Conservation (phyloP, 1,140 invertebrate species). For the Episyrphus balteatus region DNA sequence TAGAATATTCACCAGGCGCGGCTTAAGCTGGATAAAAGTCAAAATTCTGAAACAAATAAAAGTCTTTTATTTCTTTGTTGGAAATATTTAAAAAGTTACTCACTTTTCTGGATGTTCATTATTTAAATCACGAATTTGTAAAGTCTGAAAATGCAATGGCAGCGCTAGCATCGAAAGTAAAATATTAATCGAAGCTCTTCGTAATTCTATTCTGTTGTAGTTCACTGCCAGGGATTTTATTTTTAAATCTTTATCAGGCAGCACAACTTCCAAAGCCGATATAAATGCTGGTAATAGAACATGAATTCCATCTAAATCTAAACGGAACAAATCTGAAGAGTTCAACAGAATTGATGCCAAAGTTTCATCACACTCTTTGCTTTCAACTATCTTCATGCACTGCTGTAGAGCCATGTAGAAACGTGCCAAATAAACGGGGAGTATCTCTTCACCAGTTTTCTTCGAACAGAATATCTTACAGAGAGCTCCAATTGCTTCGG, state of each 20-base stretch:
- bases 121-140: constrained; percentile 63
- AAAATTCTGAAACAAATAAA: constrained; percentile 28
- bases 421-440: constrained; percentile 86
- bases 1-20: constrained; percentile 71
- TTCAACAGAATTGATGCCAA: constrained; percentile 71
- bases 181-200: constrained; percentile 81
- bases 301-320: constrained; percentile 88
- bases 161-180: constrained; percentile 79
- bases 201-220: constrained; percentile 65
- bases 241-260: constrained; percentile 66
- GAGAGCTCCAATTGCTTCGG: constrained; percentile 88
- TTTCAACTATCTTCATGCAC: constrained; percentile 59
- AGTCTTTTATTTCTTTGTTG: neutral
- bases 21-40: constrained; percentile 72
- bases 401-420: constrained; percentile 88
- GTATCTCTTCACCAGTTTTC: constrained; percentile 89
- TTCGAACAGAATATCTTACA: constrained; percentile 94
- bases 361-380: constrained; percentile 56
- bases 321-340: constrained; percentile 66
- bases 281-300: constrained; percentile 83
- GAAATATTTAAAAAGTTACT: constrained; percentile 11
- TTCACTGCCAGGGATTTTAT: constrained; percentile 43
- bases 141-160: constrained; percentile 81
- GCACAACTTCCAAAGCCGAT: constrained; percentile 75
- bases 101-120: constrained; percentile 39